These are phyloP conservation scores for Syngnathus rostellatus DNA, from an alignment of 2,797 vertebrate species.

Conservation along the genomic window DNA sequence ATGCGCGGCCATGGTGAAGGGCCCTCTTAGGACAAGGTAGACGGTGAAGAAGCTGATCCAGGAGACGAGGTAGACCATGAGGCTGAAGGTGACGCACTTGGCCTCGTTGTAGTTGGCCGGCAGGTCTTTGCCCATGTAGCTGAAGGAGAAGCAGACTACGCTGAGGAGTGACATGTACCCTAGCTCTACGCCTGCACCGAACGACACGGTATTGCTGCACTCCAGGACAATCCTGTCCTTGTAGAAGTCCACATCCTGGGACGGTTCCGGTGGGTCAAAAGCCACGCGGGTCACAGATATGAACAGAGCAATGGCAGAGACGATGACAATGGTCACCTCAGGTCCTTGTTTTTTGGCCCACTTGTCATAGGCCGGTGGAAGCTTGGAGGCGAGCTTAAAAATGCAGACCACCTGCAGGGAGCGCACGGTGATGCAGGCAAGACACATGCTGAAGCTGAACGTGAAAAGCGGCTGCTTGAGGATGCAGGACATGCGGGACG, in stretches of 20 bases:
- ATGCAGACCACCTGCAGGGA: conserved; percentile 80
- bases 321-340: conserved; percentile 58
- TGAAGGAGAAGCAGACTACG: conserved; percentile 69
- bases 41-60: conserved; percentile 74
- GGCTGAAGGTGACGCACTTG: conserved; percentile 77
- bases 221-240: conserved; percentile 54
- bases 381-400: conserved; percentile 76
- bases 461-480: conserved; percentile 69
- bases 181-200: conserved; percentile 50
- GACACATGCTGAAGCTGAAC: conserved; percentile 70
- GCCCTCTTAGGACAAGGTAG: conserved; percentile 65
- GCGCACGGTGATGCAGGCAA: conserved; percentile 71
- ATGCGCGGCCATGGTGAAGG: conserved; percentile 61
- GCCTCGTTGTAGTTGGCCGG: conserved; percentile 83
- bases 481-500: conserved; percentile 57
- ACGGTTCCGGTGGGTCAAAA: conserved; percentile 39
- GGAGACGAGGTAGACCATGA: conserved; percentile 75
- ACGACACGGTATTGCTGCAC: conserved; percentile 65
- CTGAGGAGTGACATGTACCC: conserved; percentile 60
- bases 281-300: conserved; percentile 49
- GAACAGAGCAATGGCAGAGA: conserved; percentile 44
- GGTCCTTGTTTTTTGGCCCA: conserved; percentile 75
- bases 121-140: conserved; percentile 79
- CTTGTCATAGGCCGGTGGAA: conserved; percentile 66
- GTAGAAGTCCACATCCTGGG: conserved; percentile 59